Evolutionary conservation across 1,140 invertebrate species (phyloP).

Genomic region (Drosophila murphyi): DNA sequence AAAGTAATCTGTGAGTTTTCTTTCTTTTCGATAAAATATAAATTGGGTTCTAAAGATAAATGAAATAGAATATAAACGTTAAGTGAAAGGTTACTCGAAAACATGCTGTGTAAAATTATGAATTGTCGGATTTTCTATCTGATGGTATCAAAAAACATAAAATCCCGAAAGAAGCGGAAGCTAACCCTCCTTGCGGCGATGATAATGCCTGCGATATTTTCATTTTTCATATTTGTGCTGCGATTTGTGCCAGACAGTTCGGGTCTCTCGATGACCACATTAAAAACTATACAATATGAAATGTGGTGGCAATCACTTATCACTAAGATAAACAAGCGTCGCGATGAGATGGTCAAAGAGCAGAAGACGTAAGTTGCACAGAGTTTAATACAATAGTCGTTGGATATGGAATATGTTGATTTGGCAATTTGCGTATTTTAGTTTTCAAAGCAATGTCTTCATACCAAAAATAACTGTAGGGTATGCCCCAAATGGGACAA

Average conservation of each 20-base stretch:
- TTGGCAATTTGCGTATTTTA: neutral
- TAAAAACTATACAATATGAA: neutral
- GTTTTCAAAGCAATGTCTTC: conserved; percentile 47
- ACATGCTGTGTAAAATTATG: neutral
- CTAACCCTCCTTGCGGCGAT: neutral
- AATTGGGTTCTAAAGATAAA: neutral
- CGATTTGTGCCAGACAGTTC: neutral
- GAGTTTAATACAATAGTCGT: neutral
- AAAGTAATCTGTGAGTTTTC: conserved; percentile 13
- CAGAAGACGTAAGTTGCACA: conserved; percentile 14
- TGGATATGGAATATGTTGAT: neutral
- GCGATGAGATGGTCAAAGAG: conserved; percentile 14
- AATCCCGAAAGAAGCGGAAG: conserved; percentile 15
- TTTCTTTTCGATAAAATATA: neutral
- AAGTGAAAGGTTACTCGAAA: neutral
- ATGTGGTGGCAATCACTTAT: conserved; percentile 24
- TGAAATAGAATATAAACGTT: neutral
- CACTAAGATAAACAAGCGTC: conserved; percentile 4
- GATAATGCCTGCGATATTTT: conserved; percentile 10
- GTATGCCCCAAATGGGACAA: conserved; percentile 37
- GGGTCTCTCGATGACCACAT: neutral
- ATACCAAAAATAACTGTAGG: conserved; percentile 35
- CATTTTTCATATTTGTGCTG: conserved; percentile 4
- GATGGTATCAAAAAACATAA: conserved; percentile 18
- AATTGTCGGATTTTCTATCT: conserved; percentile 4